These are phyloP conservation scores for Chloroclysta siterata DNA, from an alignment of 2,888 invertebrate species.

Conservation along the genomic window DNA sequence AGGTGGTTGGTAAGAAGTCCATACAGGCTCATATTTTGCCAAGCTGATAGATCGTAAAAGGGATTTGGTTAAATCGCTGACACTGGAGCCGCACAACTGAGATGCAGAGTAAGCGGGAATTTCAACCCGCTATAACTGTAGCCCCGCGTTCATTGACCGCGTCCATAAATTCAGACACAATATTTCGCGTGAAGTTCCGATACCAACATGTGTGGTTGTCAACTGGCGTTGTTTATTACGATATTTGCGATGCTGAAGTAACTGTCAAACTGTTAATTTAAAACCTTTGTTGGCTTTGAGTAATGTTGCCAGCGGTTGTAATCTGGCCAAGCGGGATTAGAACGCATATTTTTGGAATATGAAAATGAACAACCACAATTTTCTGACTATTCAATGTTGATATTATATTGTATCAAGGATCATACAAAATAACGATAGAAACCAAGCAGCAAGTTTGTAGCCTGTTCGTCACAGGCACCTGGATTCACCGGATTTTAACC, in stretches of 20 bases:
- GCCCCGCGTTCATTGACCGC: constrained; percentile 49
- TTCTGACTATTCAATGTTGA: neutral
- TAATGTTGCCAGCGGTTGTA: constrained; percentile 23
- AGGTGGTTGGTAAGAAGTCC: too few species aligned
- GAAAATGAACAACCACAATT: neutral
- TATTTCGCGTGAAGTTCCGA: constrained; percentile 60
- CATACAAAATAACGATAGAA: too few species aligned
- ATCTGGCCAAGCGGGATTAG: constrained; percentile 19
- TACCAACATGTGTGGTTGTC: constrained; percentile 43
- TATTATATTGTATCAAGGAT: too few species aligned
- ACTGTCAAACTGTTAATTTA: constrained; percentile 41
- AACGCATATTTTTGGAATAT: constrained; percentile 13
- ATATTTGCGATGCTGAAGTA: constrained; percentile 32
- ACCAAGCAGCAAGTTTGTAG: too few species aligned
- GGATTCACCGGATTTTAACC: too few species aligned
- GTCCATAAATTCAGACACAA: constrained; percentile 72
- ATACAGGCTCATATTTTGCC: too few species aligned
- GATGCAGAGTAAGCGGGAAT: neutral
- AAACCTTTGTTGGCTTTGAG: constrained; percentile 35
- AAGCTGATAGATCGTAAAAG: too few species aligned
- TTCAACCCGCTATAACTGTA: constrained; percentile 42
- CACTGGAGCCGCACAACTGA: neutral
- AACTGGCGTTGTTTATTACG: constrained; percentile 40
- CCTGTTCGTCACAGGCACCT: too few species aligned
- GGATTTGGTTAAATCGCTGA: neutral